phyloP scores from a whole-genome alignment of 2,797 vertebrate genomes.

The Sciurus carolinensis region DNA sequence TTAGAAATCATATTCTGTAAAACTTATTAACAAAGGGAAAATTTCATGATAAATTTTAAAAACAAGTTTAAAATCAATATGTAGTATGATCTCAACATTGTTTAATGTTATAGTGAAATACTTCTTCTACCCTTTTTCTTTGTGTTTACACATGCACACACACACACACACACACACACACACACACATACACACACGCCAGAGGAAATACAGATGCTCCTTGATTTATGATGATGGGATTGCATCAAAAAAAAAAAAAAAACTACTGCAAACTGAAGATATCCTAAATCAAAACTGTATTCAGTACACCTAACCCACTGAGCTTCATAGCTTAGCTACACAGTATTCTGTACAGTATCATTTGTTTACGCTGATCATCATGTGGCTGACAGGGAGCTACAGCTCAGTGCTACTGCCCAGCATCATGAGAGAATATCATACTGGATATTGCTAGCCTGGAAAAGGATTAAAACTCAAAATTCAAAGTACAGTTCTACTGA shows the following conservation, averaged over 20 bases:
- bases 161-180: background rate
- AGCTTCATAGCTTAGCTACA: background rate
- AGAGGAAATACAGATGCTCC: background rate
- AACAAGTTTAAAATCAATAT: conserved; percentile 47
- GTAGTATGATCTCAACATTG: background rate
- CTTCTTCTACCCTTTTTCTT: background rate
- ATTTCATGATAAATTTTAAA: conserved; percentile 14
- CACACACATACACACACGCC: background rate
- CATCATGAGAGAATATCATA: background rate
- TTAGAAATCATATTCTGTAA: conserved; percentile 61
- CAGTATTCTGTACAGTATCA: background rate
- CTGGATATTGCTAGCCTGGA: background rate
- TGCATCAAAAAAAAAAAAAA: background rate
- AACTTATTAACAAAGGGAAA: conserved; percentile 48
- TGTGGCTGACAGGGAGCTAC: background rate
- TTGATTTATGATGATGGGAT: background rate
- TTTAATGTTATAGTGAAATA: background rate
- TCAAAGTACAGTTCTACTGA: background rate
- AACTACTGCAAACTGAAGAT: background rate
- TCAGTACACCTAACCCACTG: background rate
- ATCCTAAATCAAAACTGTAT: background rate
- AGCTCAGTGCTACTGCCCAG: background rate
- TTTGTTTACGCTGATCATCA: background rate
- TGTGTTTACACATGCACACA: background rate
- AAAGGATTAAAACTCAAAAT: background rate